Percentiles rank a stretch among this genome's conserved stretches.
Conservation (phyloP, 2,888 invertebrate genomes). For the Malthinus flaveolus region DNA sequence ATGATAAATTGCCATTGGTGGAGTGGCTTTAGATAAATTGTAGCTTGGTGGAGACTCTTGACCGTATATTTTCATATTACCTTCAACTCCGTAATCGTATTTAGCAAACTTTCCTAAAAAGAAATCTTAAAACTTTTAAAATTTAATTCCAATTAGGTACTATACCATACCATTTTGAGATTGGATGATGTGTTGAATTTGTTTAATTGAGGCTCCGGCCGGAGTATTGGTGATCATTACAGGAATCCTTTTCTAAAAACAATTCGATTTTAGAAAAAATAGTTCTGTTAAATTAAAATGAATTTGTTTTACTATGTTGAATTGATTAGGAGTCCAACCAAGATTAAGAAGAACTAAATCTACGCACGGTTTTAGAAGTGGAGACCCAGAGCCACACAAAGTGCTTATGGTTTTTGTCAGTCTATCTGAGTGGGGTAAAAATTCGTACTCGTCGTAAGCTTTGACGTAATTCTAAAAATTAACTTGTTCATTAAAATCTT, state of each 20-base stretch:
- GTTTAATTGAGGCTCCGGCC: not conserved
- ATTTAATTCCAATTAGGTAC: not conserved
- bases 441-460: not conserved
- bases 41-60: not conserved
- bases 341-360: not conserved
- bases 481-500: too few species aligned
- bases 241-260: not conserved
- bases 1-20: not conserved
- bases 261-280: not conserved
- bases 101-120: constrained; percentile 6
- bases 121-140: not conserved
- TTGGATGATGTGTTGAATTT: not conserved
- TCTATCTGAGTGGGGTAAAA: not conserved
- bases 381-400: not conserved
- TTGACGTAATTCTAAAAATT: not conserved
- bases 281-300: not conserved
- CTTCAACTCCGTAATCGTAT: not conserved
- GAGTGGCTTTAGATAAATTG: not conserved
- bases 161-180: not conserved
- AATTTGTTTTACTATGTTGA: not conserved
- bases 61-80: not conserved
- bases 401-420: not conserved
- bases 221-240: not conserved
- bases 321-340: not conserved
- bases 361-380: not conserved